Evolutionary conservation across 2,113 vertebrate species (phyloP).

Genomic region (Myiopsitta monachus): DNA sequence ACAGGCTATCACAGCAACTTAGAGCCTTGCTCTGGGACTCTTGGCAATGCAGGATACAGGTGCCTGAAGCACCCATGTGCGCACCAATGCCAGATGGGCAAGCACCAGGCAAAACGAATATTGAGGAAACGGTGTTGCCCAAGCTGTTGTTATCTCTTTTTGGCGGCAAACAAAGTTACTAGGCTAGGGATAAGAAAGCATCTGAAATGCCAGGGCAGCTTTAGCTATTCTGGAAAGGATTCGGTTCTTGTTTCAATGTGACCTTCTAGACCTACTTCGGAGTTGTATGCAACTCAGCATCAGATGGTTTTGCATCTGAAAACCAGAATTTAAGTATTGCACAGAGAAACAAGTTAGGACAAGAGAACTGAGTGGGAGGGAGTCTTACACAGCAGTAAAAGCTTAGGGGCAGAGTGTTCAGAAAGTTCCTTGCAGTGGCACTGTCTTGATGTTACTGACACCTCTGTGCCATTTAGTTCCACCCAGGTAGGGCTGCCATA

Average conservation of each 20-base stretch:
- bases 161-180: not conserved
- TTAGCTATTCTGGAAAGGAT: not conserved
- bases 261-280: not conserved
- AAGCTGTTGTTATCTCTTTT: not conserved
- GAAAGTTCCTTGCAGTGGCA: not conserved
- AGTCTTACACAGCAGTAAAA: not conserved
- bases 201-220: not conserved
- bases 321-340: not conserved
- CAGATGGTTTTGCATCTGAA: not conserved
- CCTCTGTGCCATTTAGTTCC: not conserved
- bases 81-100: not conserved
- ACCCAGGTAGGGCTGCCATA: not conserved
- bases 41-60: not conserved
- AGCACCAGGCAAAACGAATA: not conserved
- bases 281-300: not conserved
- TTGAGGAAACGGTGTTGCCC: not conserved
- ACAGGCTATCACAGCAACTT: not conserved
- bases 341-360: not conserved
- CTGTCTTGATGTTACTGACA: not conserved
- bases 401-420: not conserved
- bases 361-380: not conserved
- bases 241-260: not conserved
- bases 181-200: not conserved
- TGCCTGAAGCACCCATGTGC: fast-evolving
- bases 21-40: not conserved